These are phyloP conservation scores for Tapirus indicus DNA, from an alignment of 2,797 vertebrate species.

Conservation along the genomic window DNA sequence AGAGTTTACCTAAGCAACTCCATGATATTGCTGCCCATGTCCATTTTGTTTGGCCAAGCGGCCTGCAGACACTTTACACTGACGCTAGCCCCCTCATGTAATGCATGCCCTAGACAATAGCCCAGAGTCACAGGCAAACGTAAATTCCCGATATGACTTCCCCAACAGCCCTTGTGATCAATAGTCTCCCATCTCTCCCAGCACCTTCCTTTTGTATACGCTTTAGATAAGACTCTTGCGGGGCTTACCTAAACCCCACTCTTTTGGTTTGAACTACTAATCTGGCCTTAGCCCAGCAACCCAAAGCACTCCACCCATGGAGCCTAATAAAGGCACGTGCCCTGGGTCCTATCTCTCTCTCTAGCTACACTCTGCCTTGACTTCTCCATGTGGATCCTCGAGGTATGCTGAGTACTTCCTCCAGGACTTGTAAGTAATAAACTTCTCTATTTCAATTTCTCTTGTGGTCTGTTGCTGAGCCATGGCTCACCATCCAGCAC, in stretches of 20 bases:
- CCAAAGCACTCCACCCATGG: not conserved
- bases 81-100: not conserved
- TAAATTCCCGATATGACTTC: too few relatives aligned
- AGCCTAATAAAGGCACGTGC: not conserved
- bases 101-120: not conserved
- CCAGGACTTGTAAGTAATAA: not conserved
- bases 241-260: not conserved
- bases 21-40: not conserved
- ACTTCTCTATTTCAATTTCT: not conserved
- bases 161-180: not conserved
- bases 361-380: not conserved
- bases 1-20: too few relatives aligned
- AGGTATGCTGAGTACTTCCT: not conserved
- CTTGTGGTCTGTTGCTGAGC: not conserved
- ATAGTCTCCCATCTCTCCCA: not conserved
- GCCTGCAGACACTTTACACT: not conserved
- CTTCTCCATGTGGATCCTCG: not conserved
- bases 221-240: not conserved
- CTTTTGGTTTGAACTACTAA: not conserved
- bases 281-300: not conserved
- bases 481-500: not conserved
- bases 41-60: not conserved
- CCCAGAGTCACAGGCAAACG: not conserved
- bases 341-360: not conserved
- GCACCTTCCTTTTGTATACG: not conserved